phyloP scores from a whole-genome alignment of 2,888 invertebrate genomes.

The Leptothorax acervorum region DNA sequence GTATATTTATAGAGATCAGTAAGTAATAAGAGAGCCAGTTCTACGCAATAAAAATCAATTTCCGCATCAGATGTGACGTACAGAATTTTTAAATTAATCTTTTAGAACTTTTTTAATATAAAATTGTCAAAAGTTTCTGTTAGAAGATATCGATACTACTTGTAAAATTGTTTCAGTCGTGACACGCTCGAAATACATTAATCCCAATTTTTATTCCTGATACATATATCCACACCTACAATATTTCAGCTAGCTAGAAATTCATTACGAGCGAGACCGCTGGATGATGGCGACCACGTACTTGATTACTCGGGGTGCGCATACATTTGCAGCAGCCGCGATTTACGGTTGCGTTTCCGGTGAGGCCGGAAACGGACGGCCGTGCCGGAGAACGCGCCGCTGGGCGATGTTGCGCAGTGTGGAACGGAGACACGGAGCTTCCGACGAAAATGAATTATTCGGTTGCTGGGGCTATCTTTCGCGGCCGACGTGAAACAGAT shows the following conservation, averaged over 20 bases:
- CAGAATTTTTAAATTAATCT: constrained; percentile 4
- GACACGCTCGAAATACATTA: background rate
- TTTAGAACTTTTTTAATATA: background rate
- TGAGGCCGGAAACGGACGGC: constrained; percentile 54
- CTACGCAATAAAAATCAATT: background rate
- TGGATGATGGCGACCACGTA: constrained; percentile 32
- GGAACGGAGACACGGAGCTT: constrained; percentile 59
- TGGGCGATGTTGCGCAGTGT: constrained; percentile 58
- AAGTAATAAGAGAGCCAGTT: background rate
- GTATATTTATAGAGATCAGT: background rate
- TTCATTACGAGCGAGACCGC: constrained; percentile 18
- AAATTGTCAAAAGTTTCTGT: background rate
- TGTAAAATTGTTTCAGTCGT: background rate
- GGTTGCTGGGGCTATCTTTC: constrained; percentile 39
- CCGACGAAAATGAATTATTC: constrained; percentile 66
- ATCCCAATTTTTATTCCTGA: background rate
- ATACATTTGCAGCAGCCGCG: constrained; percentile 49
- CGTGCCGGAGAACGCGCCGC: constrained; percentile 41
- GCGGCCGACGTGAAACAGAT: constrained; percentile 45
- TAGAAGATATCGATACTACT: background rate
- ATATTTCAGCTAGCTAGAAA: constrained; percentile 22
- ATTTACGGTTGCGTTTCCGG: constrained; percentile 61
- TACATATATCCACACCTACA: background rate
- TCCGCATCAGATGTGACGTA: background rate
- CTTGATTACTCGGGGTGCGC: constrained; percentile 46